Evolutionary conservation across 2,888 invertebrate genomes (phyloP).

Genomic region (Microplitis manilae): DNA sequence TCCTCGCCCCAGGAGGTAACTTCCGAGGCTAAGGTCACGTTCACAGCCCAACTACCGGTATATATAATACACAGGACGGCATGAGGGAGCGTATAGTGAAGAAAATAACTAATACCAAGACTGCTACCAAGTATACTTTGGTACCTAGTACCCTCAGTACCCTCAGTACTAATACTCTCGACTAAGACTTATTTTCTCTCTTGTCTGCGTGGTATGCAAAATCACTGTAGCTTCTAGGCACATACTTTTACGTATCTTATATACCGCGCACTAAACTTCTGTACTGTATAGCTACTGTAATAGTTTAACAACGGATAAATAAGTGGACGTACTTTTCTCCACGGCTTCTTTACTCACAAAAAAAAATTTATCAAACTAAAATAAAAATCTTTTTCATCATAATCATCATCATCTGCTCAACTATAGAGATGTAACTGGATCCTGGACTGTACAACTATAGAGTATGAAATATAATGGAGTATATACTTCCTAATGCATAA

Average conservation of each 20-base stretch:
- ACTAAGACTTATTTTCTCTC: conserved; percentile 29
- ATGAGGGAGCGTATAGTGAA: conserved; percentile 10
- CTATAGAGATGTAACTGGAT: conserved; percentile 33
- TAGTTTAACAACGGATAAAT: conserved; percentile 34
- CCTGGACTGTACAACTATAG: neutral
- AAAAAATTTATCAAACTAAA: neutral
- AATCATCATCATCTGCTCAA: neutral
- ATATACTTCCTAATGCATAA: conserved; percentile 16
- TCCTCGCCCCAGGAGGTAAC: conserved; percentile 42
- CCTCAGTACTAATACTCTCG: conserved; percentile 18
- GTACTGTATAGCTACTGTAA: conserved; percentile 26
- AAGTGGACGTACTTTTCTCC: neutral
- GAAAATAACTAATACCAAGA: neutral
- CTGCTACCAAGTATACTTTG: neutral
- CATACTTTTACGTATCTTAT: neutral
- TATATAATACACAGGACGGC: neutral
- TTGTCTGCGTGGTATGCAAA: conserved; percentile 39
- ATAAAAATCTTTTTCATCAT: neutral
- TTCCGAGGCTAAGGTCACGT: conserved; percentile 55
- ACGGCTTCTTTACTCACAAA: neutral
- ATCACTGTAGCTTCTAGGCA: conserved; percentile 41
- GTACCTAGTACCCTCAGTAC: neutral
- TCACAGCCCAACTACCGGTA: conserved; percentile 48
- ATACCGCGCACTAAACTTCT: neutral
- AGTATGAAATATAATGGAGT: conserved; percentile 33